These are phyloP conservation scores for Clarias macrocephalus DNA, from an alignment of 2,113 vertebrate genomes.

Conservation along the genomic window DNA sequence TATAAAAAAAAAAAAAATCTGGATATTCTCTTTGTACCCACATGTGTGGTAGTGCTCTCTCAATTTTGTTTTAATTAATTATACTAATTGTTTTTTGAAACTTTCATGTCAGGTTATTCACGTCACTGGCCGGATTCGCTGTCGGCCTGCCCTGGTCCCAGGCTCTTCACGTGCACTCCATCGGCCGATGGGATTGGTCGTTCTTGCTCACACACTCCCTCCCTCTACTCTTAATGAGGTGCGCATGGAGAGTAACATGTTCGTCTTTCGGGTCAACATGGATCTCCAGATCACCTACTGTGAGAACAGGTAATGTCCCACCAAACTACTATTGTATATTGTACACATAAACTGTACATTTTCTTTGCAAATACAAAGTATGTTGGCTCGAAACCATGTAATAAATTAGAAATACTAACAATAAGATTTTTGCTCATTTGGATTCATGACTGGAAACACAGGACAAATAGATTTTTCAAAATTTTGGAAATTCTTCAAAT, in stretches of 20 bases:
- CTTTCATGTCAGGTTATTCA: constrained; percentile 82
- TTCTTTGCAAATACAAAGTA: not conserved
- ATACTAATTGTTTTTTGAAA: constrained; percentile 17
- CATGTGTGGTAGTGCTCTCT: not conserved
- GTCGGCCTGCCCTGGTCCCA: constrained; percentile 70
- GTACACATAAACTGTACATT: not conserved
- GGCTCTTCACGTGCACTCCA: constrained; percentile 69
- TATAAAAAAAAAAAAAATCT: not conserved
- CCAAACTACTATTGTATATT: not conserved
- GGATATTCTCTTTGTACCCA: not conserved
- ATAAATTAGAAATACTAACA: not conserved
- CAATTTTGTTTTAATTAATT: not conserved
- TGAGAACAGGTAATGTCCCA: constrained; percentile 81
- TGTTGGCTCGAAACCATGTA: not conserved
- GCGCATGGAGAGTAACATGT: constrained; percentile 86
- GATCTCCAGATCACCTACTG: constrained; percentile 88
- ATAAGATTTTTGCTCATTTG: not conserved
- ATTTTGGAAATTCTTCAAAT: too few relatives aligned
- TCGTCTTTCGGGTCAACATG: constrained; percentile 90
- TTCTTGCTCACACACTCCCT: constrained; percentile 83
- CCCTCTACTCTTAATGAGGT: constrained; percentile 87
- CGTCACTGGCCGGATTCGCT: constrained; percentile 81
- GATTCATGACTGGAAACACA: not conserved
- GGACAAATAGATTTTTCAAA: too few relatives aligned
- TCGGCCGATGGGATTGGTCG: constrained; percentile 82